phyloP scores from a whole-genome alignment of 2,113 vertebrate genomes.

The Pygoscelis antarcticus region DNA sequence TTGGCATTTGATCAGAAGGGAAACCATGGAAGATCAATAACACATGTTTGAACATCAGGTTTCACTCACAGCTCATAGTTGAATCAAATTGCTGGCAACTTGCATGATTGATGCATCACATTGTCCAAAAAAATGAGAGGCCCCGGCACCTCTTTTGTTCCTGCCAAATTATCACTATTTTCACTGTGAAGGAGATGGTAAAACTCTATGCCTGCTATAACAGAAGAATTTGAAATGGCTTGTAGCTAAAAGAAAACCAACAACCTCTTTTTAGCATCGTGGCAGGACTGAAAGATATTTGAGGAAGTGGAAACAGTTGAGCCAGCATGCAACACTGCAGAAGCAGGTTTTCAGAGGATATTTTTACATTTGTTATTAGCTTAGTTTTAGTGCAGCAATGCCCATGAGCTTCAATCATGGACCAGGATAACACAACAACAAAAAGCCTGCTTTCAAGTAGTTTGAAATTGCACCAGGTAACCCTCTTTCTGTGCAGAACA shows the following conservation, averaged over 20 bases:
- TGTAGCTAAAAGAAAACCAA: background rate
- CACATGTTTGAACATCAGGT: background rate
- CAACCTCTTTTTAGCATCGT: background rate
- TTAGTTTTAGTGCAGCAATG: background rate
- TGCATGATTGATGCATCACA: background rate
- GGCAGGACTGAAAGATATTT: background rate
- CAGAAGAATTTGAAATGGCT: background rate
- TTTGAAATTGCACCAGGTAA: background rate
- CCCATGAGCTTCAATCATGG: background rate
- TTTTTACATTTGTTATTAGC: background rate
- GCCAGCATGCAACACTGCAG: background rate
- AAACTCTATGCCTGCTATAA: background rate
- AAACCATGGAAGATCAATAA: background rate
- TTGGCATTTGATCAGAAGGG: background rate
- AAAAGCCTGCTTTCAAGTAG: background rate
- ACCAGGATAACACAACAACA: background rate
- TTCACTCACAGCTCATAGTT: background rate
- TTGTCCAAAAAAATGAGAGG: background rate
- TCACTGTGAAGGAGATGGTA: background rate
- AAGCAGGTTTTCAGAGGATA: background rate
- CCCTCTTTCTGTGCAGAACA: background rate
- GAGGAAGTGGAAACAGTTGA: background rate
- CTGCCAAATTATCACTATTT: background rate
- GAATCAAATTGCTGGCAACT: background rate
- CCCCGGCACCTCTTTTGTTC: background rate